Evolutionary conservation across 1,140 invertebrate genomes (phyloP), one percentile per base, ranked within the genome.

Genomic region (Lasaia peninsularis): DNA sequence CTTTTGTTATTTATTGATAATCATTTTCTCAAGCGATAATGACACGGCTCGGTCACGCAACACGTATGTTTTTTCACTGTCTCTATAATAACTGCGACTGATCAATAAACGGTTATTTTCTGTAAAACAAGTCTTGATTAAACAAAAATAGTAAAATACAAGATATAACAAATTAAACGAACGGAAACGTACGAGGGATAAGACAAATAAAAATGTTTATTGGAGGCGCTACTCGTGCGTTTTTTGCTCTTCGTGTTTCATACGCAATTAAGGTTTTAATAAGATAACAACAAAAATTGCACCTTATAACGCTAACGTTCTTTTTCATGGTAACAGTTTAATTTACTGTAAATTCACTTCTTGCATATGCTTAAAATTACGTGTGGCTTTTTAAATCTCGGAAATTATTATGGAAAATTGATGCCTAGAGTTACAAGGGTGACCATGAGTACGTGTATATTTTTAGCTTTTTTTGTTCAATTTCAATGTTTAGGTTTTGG

Each of bases 21-120:
- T 61, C 55, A 67, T 68, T 77, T 82, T 84, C 79, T 69, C 75
- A 80, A 63, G 68, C 63, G 49, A 71, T 72, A 78, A 74, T 75
- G 56, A 63, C 71, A 52, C 49, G 56, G 56, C 55, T 54, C 35
- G 32, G 65, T 68, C 69, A 68, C 66, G 65, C 68, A 56, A 68
- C 48, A 37, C 56, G 58, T 51, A 51, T 62, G 50, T 54, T 62
- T 33, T 55, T 62, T 55, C 52, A 28, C 52, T 58, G 34, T 34
- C 52, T 33, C 51, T 18, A 33, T 33, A 31, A 31, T 52, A 52
- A 34, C 32, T 31, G 16, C 51, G 31, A 16, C 28, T 34, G 31
- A 52, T 52, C 33, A n/a, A 35, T 53, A 37, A 37, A 37, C 16
- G 14, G 33, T 37, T 34, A 53, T 20, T 20, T 53, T 34, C 24